A percentile compares a stretch with the other conserved stretches of the same genome.
Conservation (phyloP, 2,113 vertebrate genomes). For the Thomomys bottae region DNA sequence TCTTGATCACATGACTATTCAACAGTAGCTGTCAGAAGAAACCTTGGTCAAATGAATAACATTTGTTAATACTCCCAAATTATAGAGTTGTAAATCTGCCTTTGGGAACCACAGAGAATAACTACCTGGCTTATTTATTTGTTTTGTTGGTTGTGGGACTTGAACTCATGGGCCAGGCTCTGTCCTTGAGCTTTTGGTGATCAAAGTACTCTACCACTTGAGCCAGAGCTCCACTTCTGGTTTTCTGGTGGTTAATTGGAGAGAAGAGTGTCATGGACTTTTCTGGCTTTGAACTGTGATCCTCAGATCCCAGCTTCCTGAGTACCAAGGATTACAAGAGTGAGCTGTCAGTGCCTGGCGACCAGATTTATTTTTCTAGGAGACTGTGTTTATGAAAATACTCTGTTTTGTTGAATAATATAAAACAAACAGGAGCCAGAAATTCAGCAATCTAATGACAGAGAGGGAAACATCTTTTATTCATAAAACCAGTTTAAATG, state of each 20-base stretch:
- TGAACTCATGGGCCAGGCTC: too few relatives aligned
- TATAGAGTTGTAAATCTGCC: neutral
- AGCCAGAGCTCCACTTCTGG: too few relatives aligned
- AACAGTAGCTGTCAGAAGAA: neutral
- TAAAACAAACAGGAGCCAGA: neutral
- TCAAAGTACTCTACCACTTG: too few relatives aligned
- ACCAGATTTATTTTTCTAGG: neutral
- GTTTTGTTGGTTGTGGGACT: neutral
- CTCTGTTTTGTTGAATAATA: neutral
- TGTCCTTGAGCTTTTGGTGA: neutral
- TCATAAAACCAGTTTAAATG: neutral
- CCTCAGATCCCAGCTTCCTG: too few relatives aligned
- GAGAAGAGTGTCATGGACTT: too few relatives aligned
- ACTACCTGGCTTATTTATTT: neutral
- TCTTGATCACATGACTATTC: neutral
- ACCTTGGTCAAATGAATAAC: neutral
- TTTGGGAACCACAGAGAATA: neutral
- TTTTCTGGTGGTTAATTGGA: too few relatives aligned
- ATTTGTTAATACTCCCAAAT: neutral
- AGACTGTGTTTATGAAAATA: neutral
- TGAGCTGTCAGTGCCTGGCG: too few relatives aligned
- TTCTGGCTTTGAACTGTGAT: too few relatives aligned
- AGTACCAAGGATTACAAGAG: too few relatives aligned
- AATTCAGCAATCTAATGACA: conserved; percentile 17
- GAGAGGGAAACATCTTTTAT: neutral